phyloP scores from a whole-genome alignment of 2,113 vertebrate genomes.

The Prolemur simus region DNA sequence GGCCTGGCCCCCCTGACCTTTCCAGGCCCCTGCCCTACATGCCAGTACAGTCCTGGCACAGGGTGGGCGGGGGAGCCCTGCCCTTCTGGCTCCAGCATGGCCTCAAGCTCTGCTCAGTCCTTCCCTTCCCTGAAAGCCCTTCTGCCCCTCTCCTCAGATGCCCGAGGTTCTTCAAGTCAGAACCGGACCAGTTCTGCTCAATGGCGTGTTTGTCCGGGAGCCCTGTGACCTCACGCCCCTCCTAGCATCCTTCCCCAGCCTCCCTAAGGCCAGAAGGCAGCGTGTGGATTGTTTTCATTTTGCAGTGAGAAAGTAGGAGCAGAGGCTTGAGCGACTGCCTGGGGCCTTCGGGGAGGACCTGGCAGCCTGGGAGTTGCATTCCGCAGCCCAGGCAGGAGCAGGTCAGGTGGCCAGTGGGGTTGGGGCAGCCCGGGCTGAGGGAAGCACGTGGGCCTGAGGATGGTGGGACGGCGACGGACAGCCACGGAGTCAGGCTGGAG shows the following conservation, averaged over 20 bases:
- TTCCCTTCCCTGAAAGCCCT: neutral
- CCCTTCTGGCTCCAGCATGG: neutral
- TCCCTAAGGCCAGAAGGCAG: neutral
- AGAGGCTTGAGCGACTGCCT: neutral
- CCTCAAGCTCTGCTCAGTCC: neutral
- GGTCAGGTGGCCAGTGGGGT: neutral
- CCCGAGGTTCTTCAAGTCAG: neutral
- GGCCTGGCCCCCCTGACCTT: neutral
- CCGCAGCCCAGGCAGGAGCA: neutral
- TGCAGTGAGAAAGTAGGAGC: neutral
- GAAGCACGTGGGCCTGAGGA: neutral
- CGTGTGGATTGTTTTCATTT: neutral
- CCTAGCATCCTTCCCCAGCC: neutral
- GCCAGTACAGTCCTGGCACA: neutral
- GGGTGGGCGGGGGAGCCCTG: no score
- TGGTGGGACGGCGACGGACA: no score
- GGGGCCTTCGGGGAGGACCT: neutral
- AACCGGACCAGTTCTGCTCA: neutral
- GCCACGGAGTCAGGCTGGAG: neutral
- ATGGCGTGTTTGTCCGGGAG: neutral
- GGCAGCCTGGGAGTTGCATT: neutral
- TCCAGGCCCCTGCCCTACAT: neutral
- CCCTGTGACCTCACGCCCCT: neutral
- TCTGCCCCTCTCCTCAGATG: neutral
- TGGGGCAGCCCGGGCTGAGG: neutral